phyloP scores from a whole-genome alignment of 2,113 vertebrate species.

The Thinocorus orbignyianus region DNA sequence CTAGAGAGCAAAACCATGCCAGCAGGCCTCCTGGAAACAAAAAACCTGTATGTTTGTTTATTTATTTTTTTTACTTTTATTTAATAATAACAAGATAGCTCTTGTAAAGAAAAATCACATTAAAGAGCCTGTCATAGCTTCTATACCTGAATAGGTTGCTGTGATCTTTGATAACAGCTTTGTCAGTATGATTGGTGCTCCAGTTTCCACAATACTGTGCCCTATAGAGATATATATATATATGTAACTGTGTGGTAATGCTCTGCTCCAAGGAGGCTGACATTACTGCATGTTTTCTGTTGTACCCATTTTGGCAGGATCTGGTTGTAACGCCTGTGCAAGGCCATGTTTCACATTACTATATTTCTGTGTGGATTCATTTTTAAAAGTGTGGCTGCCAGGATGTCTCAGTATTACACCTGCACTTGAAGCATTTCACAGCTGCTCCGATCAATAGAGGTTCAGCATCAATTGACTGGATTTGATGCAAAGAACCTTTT shows the following conservation, averaged over 20 bases:
- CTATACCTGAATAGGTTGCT: background rate
- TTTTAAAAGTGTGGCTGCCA: background rate
- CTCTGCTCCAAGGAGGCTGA: background rate
- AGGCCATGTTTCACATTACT: background rate
- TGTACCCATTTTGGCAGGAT: background rate
- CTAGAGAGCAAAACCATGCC: background rate
- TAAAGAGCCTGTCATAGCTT: rapidly evolving
- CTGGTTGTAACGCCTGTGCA: background rate
- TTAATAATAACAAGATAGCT: background rate
- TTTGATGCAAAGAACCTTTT: background rate
- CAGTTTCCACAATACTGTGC: background rate
- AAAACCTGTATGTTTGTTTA: background rate
- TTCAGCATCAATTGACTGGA: background rate
- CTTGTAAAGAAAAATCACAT: background rate
- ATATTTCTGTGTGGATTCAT: rapidly evolving
- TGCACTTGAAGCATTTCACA: background rate
- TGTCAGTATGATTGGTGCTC: background rate
- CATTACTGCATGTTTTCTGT: rapidly evolving
- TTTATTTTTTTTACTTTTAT: background rate
- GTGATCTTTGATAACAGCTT: background rate
- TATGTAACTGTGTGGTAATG: rapidly evolving
- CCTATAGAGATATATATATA: rapidly evolving
- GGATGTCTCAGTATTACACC: background rate
- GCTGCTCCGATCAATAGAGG: background rate
- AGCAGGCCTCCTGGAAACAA: background rate